Evolutionary conservation across 2,888 invertebrate genomes (phyloP).

Genomic region (Chymomyza amoena): DNA sequence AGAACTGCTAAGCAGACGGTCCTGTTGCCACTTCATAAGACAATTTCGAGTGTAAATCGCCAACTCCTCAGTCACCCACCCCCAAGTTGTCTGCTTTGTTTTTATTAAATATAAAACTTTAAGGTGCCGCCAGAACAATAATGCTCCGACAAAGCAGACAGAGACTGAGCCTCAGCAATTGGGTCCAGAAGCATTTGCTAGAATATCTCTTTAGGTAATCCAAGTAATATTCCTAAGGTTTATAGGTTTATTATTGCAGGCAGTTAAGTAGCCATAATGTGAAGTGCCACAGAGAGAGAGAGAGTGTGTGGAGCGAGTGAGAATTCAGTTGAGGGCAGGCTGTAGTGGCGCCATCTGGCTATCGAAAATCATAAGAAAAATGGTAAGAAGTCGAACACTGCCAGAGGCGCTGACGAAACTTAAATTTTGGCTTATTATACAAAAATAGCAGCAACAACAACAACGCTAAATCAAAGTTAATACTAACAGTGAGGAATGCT

Average conservation of each 20-base stretch:
- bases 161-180: neutral
- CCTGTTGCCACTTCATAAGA: constrained; percentile 67
- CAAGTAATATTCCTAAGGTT: neutral
- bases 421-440: neutral
- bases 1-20: constrained; percentile 12
- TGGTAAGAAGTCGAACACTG: neutral
- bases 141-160: neutral
- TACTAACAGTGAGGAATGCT: neutral
- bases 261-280: neutral
- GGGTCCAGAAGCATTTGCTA: neutral
- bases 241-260: neutral
- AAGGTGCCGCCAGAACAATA: constrained; percentile 1
- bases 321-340: neutral
- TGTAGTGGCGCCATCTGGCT: neutral
- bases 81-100: neutral
- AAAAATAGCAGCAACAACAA: neutral
- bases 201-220: neutral
- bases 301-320: neutral
- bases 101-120: constrained; percentile 8
- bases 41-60: constrained; percentile 60
- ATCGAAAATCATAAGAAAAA: neutral
- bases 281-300: neutral
- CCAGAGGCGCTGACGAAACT: neutral
- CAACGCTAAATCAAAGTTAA: neutral
- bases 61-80: constrained; percentile 12